These are phyloP conservation scores for Heliconius erato DNA, from an alignment of 2,888 invertebrate genomes.

Conservation along the genomic window DNA sequence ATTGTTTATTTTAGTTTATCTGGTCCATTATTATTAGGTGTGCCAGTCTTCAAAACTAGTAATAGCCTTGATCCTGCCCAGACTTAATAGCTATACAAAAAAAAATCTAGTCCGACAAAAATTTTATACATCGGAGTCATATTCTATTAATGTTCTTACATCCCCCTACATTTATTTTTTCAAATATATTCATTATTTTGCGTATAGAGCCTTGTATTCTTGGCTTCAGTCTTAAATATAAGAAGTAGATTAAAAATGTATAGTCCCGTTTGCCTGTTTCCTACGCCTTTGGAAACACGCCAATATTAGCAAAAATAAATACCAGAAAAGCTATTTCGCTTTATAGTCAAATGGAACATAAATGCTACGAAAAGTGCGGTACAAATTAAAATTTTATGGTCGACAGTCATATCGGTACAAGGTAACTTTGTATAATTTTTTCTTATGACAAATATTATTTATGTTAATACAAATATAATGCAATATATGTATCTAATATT, in stretches of 20 bases:
- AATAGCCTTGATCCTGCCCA: too few species aligned
- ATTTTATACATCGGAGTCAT: too few species aligned
- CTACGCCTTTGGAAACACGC: slow-evolving; percentile 23
- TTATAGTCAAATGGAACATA: not conserved
- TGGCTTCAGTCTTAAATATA: slow-evolving; percentile 3
- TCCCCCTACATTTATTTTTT: too few species aligned
- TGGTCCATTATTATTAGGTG: too few species aligned
- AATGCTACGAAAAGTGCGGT: not conserved
- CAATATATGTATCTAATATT: not conserved
- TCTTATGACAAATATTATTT: not conserved
- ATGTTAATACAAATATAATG: not conserved
- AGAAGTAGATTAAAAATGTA: not conserved
- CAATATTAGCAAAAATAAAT: slow-evolving; percentile 22
- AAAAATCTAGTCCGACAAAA: too few species aligned
- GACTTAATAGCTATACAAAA: too few species aligned
- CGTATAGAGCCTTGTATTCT: not conserved
- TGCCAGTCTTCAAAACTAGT: too few species aligned
- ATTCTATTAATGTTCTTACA: too few species aligned
- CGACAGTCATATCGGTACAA: not conserved
- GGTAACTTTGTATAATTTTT: not conserved
- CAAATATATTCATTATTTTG: too few species aligned
- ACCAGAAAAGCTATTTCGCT: slow-evolving; percentile 19
- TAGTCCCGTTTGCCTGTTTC: not conserved
- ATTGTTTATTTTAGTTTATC: too few species aligned
- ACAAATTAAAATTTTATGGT: slow-evolving; percentile 1